These are phyloP conservation scores for Sebastes jordani DNA, from an alignment of 2,797 vertebrate species.

Conservation along the genomic window DNA sequence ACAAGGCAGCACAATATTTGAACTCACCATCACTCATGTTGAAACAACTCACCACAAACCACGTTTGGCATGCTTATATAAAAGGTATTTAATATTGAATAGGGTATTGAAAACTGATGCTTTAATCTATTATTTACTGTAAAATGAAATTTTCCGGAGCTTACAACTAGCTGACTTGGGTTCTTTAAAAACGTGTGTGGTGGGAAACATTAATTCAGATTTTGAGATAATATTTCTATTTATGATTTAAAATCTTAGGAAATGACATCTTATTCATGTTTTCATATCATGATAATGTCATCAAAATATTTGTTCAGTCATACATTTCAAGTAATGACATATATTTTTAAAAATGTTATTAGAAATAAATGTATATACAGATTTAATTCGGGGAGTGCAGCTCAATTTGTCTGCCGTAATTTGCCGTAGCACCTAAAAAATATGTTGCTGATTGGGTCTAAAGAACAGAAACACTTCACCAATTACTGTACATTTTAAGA, in stretches of 20 bases:
- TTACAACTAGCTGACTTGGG: slow-evolving; percentile 1
- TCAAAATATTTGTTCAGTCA: background rate
- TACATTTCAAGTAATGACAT: background rate
- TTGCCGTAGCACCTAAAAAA: background rate
- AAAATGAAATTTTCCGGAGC: slow-evolving; percentile 11
- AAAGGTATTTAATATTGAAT: background rate
- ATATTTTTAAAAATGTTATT: background rate
- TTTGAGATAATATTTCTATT: background rate
- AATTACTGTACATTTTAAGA: background rate
- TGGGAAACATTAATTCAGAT: background rate
- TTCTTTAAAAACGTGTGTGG: background rate
- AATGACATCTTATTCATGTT: background rate
- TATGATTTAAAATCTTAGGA: background rate
- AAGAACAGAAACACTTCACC: background rate
- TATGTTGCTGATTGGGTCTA: background rate
- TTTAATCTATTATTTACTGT: slow-evolving; percentile 46
- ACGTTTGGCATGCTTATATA: background rate
- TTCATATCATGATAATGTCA: background rate
- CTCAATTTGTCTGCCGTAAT: background rate
- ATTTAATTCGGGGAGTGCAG: background rate
- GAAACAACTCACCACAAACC: background rate
- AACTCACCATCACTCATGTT: background rate
- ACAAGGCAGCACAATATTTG: background rate
- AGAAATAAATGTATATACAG: background rate
- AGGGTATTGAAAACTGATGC: slow-evolving; percentile 1